These are phyloP conservation scores for Misgurnus anguillicaudatus DNA, from an alignment of 2,113 vertebrate genomes.

Conservation along the genomic window DNA sequence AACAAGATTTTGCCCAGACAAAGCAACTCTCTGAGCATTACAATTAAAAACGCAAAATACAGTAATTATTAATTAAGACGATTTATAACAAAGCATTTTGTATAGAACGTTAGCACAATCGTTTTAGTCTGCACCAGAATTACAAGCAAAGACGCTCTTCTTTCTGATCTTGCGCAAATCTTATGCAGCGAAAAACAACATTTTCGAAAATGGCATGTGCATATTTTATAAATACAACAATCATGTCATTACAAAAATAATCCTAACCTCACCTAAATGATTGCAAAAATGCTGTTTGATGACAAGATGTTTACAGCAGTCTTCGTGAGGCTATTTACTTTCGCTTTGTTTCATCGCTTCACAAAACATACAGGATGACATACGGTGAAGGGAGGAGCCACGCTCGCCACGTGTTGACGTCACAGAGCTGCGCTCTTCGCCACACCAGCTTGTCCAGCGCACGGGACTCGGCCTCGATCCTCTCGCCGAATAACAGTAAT, in stretches of 20 bases:
- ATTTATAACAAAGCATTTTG: too few relatives aligned
- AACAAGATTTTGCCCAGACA: too few relatives aligned
- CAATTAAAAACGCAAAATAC: not conserved
- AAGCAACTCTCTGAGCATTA: not conserved
- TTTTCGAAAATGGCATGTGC: not conserved
- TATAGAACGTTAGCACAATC: too few relatives aligned
- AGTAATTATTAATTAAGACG: too few relatives aligned
- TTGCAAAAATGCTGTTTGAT: not conserved
- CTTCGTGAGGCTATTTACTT: not conserved
- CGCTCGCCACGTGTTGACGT: slow-evolving; percentile 42
- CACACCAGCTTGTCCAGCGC: not conserved
- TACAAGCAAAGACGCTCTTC: not conserved
- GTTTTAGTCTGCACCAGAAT: not conserved
- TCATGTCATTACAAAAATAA: not conserved
- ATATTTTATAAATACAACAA: not conserved
- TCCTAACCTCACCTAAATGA: not conserved
- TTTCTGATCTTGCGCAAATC: not conserved
- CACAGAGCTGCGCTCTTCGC: not conserved
- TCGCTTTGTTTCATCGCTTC: slow-evolving; percentile 13
- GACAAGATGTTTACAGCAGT: not conserved
- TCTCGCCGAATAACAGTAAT: slow-evolving; percentile 34
- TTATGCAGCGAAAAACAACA: not conserved
- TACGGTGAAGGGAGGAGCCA: not conserved
- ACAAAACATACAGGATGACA: slow-evolving; percentile 27
- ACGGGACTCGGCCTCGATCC: slow-evolving; percentile 24